Base-by-base conservation (phyloP, 2,888 invertebrate species). In the Xanthia icteritia region DNA sequence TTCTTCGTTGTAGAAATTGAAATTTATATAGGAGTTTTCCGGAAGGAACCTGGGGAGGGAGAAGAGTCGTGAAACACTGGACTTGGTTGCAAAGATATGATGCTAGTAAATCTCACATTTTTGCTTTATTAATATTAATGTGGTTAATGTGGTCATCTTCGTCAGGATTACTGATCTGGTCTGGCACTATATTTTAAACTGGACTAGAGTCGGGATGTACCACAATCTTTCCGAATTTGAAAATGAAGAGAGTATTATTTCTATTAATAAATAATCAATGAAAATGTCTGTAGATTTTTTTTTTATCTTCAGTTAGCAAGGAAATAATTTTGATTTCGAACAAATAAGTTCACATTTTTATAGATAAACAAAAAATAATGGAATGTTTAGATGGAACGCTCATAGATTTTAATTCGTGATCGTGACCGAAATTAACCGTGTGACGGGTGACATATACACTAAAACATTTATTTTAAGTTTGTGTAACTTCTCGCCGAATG, bases 31-130 rank as follows among this genome's bases (percentile, higher is more conserved):
- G 0, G 96, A 96, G 1, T 92, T 92, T 0, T 91, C 87, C 8
- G 96, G 96, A 0, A 96, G 92, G 70, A 95, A 96, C 54, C 96
- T 96, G 93, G 0, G 90, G 91, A 17, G 8, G 66, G 76, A 76
- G 9, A 64, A 13, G 6, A 15, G 20, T 20, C 2, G 23, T 74
- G 1, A 74, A 56, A 48, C 5, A 48, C 0, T 63, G 15, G 0
- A n/a, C 17, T 11, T 61, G 9, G 42, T 42, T 42, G 11, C 42
- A 36, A 23, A 54, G 54, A 0, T n/a, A 13, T 66, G 45, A 17
- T n/a, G 11, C 36, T 17, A 60, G 17, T 31, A 31, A 20, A 61
- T 20, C 60, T 60, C 31, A 60, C 60, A 1, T 9, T 31, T 31
- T 20, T 31, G 60, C 9, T 17, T 8, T 20, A 66, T 42, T 27